Evolutionary conservation across 64 coral and sea anemone species (phyloP).

Genomic region (Dendrophyllia cribrosa): DNA sequence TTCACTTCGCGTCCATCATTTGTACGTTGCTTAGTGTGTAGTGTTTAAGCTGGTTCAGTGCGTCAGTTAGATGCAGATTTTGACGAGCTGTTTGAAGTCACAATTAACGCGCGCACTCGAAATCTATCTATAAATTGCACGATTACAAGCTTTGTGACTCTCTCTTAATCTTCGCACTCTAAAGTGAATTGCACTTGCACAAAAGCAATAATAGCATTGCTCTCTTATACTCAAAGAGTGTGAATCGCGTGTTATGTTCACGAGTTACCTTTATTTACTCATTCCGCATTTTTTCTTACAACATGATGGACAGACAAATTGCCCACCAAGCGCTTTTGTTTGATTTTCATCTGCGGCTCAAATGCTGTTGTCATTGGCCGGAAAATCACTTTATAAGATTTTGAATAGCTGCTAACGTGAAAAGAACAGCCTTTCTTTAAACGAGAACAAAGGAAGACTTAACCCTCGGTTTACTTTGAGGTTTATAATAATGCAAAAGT

Average conservation of each 20-base stretch:
- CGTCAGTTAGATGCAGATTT: too few species aligned
- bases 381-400: slow-evolving; percentile 17
- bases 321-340: background rate
- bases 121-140: too few species aligned
- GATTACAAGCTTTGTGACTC: too few species aligned
- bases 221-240: background rate
- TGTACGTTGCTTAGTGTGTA: too few species aligned
- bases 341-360: background rate
- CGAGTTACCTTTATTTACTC: background rate
- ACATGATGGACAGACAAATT: background rate
- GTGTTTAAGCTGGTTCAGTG: too few species aligned
- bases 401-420: slow-evolving; percentile 39
- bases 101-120: too few species aligned
- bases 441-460: slow-evolving; percentile 7
- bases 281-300: background rate
- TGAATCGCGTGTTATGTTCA: background rate
- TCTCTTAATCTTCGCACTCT: background rate
- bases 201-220: background rate
- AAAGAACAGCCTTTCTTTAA: slow-evolving; percentile 17
- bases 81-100: too few species aligned
- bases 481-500: slow-evolving; percentile 18
- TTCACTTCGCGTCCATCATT: too few species aligned
- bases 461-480: slow-evolving; percentile 37
- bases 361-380: background rate
- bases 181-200: background rate